Percentiles rank a stretch among this genome's conserved stretches.
These are phyloP conservation scores for Syrphus vitripennis DNA, from an alignment of 2,888 invertebrate genomes.

Conservation along the genomic window DNA sequence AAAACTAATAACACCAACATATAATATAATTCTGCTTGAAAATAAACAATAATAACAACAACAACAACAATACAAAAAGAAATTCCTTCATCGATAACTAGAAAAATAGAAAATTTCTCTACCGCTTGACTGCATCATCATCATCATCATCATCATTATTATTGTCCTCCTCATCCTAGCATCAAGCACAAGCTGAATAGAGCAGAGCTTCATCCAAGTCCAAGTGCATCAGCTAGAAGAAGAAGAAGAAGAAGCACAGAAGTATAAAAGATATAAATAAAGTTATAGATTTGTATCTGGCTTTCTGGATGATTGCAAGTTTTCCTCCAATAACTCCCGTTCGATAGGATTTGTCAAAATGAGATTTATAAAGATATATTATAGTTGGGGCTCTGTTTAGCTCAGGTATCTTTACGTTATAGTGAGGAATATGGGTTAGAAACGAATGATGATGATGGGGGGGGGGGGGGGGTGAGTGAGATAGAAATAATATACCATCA, in stretches of 20 bases:
- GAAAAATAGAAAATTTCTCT: slow-evolving; percentile 45
- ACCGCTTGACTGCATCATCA: slow-evolving; percentile 18
- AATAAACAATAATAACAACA: slow-evolving; percentile 43
- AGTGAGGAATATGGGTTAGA: not conserved
- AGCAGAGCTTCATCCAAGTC: not conserved
- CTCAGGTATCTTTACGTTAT: not conserved
- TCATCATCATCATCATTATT: slow-evolving; percentile 51
- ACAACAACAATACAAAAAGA: slow-evolving; percentile 18
- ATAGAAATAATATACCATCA: slow-evolving; percentile 15
- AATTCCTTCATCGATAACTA: slow-evolving; percentile 46
- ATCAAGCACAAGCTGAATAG: not conserved
- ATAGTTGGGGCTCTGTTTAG: not conserved
- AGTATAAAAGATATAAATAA: slow-evolving; percentile 38
- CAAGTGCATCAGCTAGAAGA: slow-evolving; percentile 7
- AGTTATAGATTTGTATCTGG: slow-evolving; percentile 42
- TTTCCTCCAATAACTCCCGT: slow-evolving; percentile 45
- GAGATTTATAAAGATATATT: slow-evolving; percentile 28
- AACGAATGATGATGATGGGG: not conserved
- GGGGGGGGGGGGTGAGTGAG: not conserved
- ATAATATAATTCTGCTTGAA: slow-evolving; percentile 18
- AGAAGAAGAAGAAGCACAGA: too few relatives aligned
- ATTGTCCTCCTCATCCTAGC: slow-evolving; percentile 28
- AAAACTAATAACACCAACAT: slow-evolving; percentile 61
- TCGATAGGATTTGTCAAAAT: slow-evolving; percentile 66
- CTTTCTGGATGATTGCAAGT: slow-evolving; percentile 55